Evolutionary conservation across 2,113 vertebrate genomes (phyloP).

Genomic region (Nycticryphes semicollaris): DNA sequence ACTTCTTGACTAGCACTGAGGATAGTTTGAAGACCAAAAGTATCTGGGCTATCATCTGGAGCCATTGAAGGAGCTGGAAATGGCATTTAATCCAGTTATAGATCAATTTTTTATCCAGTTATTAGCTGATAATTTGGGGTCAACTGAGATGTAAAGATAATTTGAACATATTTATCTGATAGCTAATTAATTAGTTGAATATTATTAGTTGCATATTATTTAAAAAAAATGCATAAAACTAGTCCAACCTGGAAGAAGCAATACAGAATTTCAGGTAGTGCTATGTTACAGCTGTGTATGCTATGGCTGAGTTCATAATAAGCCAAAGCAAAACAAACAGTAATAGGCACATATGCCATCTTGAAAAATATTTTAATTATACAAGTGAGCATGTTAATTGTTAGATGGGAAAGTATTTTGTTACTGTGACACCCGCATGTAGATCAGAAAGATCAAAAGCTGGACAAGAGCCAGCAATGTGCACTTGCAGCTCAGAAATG

Average conservation of each 20-base stretch:
- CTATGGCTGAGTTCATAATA: not conserved
- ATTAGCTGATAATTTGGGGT: not conserved
- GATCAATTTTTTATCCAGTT: not conserved
- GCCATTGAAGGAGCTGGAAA: not conserved
- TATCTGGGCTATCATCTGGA: not conserved
- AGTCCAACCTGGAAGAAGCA: not conserved
- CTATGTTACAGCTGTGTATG: not conserved
- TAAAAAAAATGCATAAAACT: not conserved
- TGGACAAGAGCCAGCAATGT: not conserved
- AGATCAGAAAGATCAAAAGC: not conserved
- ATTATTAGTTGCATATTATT: not conserved
- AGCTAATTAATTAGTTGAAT: not conserved
- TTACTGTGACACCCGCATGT: not conserved
- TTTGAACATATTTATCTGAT: not conserved
- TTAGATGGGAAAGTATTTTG: not conserved
- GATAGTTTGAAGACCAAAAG: not conserved
- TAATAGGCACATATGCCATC: rapidly evolving
- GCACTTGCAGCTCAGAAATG: not conserved
- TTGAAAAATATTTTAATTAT: not conserved
- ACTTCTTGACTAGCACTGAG: not conserved
- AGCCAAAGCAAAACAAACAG: not conserved
- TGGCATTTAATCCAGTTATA: not conserved
- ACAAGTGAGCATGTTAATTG: not conserved
- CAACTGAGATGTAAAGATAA: not conserved
- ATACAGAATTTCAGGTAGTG: not conserved